Percentiles rank a stretch among this genome's conserved stretches.
Conservation (phyloP, 2,888 invertebrate species). For the Drosophila hamatofila region DNA sequence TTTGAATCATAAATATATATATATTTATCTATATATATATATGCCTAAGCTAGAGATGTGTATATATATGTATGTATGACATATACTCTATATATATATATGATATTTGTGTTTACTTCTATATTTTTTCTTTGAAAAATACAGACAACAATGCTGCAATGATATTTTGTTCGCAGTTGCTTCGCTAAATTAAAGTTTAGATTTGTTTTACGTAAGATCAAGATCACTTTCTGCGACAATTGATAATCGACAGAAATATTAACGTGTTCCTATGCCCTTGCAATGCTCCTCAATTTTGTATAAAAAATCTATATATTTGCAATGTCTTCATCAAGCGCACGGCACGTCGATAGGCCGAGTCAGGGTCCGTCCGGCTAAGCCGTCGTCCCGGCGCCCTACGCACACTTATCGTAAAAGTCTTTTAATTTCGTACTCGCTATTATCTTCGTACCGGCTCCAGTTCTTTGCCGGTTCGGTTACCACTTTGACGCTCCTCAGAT, state of each 20-base stretch:
- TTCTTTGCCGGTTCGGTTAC: background rate
- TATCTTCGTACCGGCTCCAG: background rate
- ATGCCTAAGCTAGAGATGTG: slow-evolving; percentile 24
- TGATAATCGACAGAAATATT: slow-evolving; percentile 43
- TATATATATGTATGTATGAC: slow-evolving; percentile 8
- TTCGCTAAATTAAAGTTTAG: slow-evolving; percentile 51
- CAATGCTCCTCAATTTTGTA: slow-evolving; percentile 55
- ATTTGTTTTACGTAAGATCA: slow-evolving; percentile 66
- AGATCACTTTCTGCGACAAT: slow-evolving; percentile 73
- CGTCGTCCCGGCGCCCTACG: slow-evolving; percentile 24
- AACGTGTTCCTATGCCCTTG: slow-evolving; percentile 62
- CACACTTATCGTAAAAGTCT: slow-evolving; percentile 72
- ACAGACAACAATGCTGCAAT: slow-evolving; percentile 58
- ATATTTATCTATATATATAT: slow-evolving; percentile 1
- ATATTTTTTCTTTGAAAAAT: slow-evolving; percentile 73
- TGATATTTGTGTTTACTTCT: slow-evolving; percentile 46
- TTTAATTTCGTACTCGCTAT: slow-evolving; percentile 54
- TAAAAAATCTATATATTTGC: slow-evolving; percentile 46
- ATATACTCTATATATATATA: slow-evolving; percentile 12
- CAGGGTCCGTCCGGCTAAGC: slow-evolving; percentile 46
- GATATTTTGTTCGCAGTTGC: slow-evolving; percentile 69
- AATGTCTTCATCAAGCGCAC: slow-evolving; percentile 36
- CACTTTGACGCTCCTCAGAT: slow-evolving; percentile 64
- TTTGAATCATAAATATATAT: slow-evolving; percentile 15
- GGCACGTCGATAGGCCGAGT: slow-evolving; percentile 23